These are phyloP conservation scores for Phyllotis vaccarum DNA, from an alignment of 2,797 vertebrate genomes.

Conservation along the genomic window DNA sequence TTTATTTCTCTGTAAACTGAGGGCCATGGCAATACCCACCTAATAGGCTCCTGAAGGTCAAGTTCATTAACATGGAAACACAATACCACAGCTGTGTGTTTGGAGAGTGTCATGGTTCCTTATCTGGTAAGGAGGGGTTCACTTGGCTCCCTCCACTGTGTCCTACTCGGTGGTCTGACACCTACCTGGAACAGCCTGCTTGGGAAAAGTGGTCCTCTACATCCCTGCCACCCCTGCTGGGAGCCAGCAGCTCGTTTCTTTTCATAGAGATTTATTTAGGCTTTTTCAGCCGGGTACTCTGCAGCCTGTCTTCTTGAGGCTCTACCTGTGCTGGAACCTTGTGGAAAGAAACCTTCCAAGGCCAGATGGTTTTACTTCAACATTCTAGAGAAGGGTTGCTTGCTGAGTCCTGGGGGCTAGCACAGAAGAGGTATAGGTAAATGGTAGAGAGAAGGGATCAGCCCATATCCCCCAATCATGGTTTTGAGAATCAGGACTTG, in stretches of 20 bases:
- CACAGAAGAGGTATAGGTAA: neutral
- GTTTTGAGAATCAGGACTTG: neutral
- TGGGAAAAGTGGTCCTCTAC: neutral
- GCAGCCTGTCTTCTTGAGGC: neutral
- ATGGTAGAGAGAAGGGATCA: neutral
- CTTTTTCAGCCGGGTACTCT: neutral
- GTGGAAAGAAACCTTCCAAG: neutral
- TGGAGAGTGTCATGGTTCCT: no score
- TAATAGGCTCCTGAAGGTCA: constrained; percentile 45
- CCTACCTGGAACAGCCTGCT: neutral
- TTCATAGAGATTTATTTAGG: constrained; percentile 7
- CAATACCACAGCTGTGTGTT: neutral
- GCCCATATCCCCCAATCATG: neutral
- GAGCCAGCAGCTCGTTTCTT: neutral
- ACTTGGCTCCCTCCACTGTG: neutral
- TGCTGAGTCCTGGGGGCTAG: neutral
- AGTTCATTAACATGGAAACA: neutral
- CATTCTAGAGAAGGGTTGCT: neutral
- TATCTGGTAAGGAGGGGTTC: neutral
- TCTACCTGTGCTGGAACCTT: neutral
- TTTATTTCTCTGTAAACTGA: constrained; percentile 39
- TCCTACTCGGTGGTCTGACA: neutral
- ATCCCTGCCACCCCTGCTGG: neutral
- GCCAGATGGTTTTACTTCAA: neutral
- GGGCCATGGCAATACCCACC: neutral